phyloP scores from a whole-genome alignment of 2,888 invertebrate species.

The Lepas anatifera region DNA sequence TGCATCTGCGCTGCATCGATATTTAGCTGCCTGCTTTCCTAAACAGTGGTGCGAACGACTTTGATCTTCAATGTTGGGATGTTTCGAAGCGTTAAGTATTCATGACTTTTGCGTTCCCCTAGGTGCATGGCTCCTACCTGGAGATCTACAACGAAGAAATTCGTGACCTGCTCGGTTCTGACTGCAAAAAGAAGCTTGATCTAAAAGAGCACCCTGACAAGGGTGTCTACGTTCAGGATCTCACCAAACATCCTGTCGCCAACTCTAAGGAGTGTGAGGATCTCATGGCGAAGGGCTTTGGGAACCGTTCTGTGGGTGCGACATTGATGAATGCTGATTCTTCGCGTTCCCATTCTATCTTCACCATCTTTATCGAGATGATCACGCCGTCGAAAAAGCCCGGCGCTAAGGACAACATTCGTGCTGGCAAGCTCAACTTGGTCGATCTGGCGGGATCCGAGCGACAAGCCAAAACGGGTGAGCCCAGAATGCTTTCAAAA shows the following conservation, averaged over 20 bases:
- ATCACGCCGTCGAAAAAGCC: constrained; percentile 39
- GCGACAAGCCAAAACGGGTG: constrained; percentile 60
- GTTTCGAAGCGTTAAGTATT: no score
- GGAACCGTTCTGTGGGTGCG: constrained; percentile 68
- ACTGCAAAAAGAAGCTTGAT: constrained; percentile 46
- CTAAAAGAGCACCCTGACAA: constrained; percentile 52
- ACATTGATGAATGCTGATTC: constrained; percentile 81
- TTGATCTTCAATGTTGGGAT: no score
- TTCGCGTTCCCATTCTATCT: constrained; percentile 76
- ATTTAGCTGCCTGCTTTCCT: no score
- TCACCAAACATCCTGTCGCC: constrained; percentile 63
- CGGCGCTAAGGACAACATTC: constrained; percentile 38
- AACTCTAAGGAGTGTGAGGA: constrained; percentile 62
- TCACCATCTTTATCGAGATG: constrained; percentile 72
- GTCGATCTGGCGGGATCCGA: constrained; percentile 85
- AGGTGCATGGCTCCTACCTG: constrained; percentile 63
- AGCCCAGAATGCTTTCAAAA: no score
- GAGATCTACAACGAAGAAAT: constrained; percentile 78
- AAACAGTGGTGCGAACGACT: no score
- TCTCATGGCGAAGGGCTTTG: constrained; percentile 60
- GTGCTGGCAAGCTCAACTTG: constrained; percentile 64
- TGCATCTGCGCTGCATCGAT: no score
- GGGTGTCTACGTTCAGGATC: constrained; percentile 51
- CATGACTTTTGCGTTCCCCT: constrained; percentile 27
- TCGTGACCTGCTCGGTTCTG: constrained; percentile 50